Conservation (phyloP, 2,888 invertebrate species). For the Lasius fuliginosus region DNA sequence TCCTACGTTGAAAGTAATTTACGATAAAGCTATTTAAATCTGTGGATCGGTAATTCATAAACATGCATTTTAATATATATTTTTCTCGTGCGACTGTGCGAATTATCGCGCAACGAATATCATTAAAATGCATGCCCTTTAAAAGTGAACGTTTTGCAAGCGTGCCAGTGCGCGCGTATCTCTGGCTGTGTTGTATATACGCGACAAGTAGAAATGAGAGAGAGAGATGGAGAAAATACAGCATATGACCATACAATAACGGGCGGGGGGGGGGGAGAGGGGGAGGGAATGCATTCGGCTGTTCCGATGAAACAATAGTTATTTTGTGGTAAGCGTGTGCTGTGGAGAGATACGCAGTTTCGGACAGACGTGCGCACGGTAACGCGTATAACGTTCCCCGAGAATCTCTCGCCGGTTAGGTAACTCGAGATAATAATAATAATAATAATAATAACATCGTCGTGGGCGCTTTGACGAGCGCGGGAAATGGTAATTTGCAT, state of each 20-base stretch:
- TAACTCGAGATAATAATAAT: slow-evolving; percentile 35
- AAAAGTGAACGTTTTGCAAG: slow-evolving; percentile 72
- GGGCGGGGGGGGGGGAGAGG: not conserved
- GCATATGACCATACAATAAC: slow-evolving; percentile 61
- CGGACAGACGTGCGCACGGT: slow-evolving; percentile 48
- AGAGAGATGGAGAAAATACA: not conserved
- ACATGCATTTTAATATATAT: not conserved
- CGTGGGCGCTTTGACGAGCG: slow-evolving; percentile 45
- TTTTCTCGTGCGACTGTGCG: not conserved
- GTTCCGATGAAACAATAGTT: slow-evolving; percentile 74
- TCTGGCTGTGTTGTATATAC: slow-evolving; percentile 17
- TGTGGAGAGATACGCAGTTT: slow-evolving; percentile 66
- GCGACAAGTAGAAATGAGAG: slow-evolving; percentile 28
- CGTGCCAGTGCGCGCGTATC: slow-evolving; percentile 66
- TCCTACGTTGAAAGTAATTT: not conserved
- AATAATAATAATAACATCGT: slow-evolving; percentile 24
- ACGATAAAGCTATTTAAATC: not conserved
- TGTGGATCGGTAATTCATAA: not conserved
- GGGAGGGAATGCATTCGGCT: slow-evolving; percentile 66
- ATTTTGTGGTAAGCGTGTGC: slow-evolving; percentile 72
- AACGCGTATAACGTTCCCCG: slow-evolving; percentile 31
- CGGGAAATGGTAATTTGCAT: slow-evolving; percentile 51
- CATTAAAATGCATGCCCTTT: slow-evolving; percentile 60
- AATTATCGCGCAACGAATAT: slow-evolving; percentile 28
- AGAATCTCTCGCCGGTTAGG: slow-evolving; percentile 40